Evolutionary conservation across 2,113 vertebrate genomes (phyloP).

Genomic region (Cynoglossus semilaevis): DNA sequence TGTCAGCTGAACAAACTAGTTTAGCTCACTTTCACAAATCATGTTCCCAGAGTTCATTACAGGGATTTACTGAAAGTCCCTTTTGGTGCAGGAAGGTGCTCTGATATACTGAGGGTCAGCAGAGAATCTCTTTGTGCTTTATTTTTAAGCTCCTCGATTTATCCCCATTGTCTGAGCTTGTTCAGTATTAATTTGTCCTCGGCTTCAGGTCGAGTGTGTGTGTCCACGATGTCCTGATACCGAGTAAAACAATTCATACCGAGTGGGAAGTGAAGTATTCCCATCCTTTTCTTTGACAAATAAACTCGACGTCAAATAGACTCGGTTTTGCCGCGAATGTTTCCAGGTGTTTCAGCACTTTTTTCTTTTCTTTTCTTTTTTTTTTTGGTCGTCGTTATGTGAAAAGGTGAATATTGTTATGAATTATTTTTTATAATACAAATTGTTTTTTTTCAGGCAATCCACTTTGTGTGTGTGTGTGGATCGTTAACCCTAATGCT

Average conservation of each 20-base stretch:
- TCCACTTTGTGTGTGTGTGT: no score
- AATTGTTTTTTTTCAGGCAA: no score
- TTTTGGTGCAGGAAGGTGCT: conserved; percentile 3
- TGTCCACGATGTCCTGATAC: not conserved
- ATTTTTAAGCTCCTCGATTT: conserved; percentile 1
- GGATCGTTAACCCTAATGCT: no score
- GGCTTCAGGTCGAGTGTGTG: not conserved
- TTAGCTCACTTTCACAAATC: conserved; percentile 10
- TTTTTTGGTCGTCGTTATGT: not conserved
- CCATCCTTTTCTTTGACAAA: not conserved
- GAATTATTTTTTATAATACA: no score
- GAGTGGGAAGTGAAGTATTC: not conserved
- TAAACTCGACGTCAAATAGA: no score
- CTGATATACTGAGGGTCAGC: not conserved
- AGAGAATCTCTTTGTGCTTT: not conserved
- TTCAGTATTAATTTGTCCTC: not conserved
- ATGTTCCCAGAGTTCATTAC: conserved; percentile 5
- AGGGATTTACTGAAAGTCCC: conserved; percentile 12
- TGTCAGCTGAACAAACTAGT: not conserved
- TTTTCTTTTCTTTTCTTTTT: no score
- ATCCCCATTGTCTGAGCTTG: not conserved
- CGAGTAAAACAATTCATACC: not conserved
- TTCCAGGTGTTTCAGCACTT: no score
- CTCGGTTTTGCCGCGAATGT: no score
- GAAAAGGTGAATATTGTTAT: no score